Evolutionary conservation across 2,888 invertebrate genomes (phyloP).

Genomic region (Acanthosepion pharaonis): DNA sequence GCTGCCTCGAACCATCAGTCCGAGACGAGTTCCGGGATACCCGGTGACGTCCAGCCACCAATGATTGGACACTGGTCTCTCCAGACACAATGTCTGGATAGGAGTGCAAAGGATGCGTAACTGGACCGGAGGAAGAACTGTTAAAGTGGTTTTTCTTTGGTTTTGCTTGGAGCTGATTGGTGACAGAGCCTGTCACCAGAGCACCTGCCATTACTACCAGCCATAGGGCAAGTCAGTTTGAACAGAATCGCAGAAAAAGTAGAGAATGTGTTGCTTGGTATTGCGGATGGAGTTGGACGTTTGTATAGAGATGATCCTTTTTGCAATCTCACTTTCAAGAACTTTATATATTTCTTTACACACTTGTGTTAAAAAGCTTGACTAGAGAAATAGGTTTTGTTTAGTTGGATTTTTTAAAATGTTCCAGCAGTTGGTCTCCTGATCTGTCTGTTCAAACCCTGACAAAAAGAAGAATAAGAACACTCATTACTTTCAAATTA

Average conservation of each 20-base stretch:
- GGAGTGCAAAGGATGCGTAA: slow-evolving; percentile 38
- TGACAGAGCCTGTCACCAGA: background rate
- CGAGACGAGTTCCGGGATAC: background rate
- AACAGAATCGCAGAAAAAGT: background rate
- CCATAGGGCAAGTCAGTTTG: background rate
- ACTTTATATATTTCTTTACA: too few species aligned
- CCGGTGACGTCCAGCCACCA: slow-evolving; percentile 25
- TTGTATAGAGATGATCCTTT: background rate
- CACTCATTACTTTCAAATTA: too few species aligned
- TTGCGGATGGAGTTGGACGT: background rate
- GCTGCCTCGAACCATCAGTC: slow-evolving; percentile 35
- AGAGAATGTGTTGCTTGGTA: background rate
- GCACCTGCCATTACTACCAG: slow-evolving; percentile 43
- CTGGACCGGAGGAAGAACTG: slow-evolving; percentile 10
- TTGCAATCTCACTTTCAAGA: background rate
- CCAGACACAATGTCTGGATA: slow-evolving; percentile 46
- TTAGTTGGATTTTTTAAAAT: background rate
- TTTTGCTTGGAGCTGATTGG: background rate
- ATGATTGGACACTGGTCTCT: slow-evolving; percentile 42
- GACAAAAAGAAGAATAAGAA: background rate
- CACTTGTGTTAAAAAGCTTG: too few species aligned
- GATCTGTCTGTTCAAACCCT: background rate
- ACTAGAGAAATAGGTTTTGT: too few species aligned
- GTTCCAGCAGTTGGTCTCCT: background rate
- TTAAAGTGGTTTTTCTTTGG: slow-evolving; percentile 34